Percentiles rank a stretch among this genome's conserved stretches.
Evolutionary conservation across 1,140 invertebrate species (phyloP).

Genomic region (Lucilia sericata): DNA sequence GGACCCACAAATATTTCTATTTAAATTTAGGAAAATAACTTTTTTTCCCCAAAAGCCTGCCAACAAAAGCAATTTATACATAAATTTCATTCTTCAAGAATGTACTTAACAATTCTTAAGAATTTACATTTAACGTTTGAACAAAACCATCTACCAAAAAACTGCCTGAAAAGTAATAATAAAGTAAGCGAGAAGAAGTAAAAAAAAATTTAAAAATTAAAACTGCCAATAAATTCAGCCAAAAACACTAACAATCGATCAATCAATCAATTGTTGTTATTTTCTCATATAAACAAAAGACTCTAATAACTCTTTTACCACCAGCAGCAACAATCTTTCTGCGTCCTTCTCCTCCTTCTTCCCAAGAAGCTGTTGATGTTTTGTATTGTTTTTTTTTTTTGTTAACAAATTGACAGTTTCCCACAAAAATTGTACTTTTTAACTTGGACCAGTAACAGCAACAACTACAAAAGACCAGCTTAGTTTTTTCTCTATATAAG

Average conservation of each 20-base stretch:
- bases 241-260: not conserved
- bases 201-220: not conserved
- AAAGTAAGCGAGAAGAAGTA: not conserved
- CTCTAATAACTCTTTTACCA: constrained; percentile 24
- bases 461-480: not conserved
- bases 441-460: not conserved
- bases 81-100: not conserved
- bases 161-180: not conserved
- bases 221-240: not conserved
- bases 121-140: not conserved
- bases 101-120: not conserved
- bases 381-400: not conserved
- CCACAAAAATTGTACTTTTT: not conserved
- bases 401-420: constrained; percentile 13
- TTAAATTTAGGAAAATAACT: not conserved
- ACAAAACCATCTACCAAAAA: too few species aligned
- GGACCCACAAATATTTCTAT: too few species aligned
- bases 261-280: constrained; percentile 27
- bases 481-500: not conserved
- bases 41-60: not conserved
- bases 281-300: constrained; percentile 16
- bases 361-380: constrained; percentile 11
- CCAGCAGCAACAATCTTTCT: not conserved
- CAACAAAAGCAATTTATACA: not conserved
- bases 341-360: not conserved